phyloP scores from a whole-genome alignment of 1,140 invertebrate species.

The Rhizoglyphus robini region DNA sequence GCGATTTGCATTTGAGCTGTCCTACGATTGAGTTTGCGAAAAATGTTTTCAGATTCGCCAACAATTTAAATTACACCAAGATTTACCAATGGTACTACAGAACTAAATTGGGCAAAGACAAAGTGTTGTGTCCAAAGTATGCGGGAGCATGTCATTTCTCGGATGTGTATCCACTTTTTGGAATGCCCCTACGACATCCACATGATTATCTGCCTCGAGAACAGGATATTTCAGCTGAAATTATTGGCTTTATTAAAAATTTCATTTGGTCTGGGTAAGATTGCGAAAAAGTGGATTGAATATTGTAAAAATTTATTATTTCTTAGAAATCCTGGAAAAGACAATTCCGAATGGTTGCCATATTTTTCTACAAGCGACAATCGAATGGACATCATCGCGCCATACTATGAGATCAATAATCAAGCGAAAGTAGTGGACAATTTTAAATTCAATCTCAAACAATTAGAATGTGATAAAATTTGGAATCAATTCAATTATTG shows the following conservation, averaged over 20 bases:
- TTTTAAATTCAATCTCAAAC: constrained; percentile 13
- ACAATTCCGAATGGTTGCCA: neutral
- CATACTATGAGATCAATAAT: constrained; percentile 15
- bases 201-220: neutral
- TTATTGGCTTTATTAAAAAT: constrained; percentile 4
- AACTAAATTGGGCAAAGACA: neutral
- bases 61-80: neutral
- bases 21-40: constrained; percentile 9
- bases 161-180: constrained; percentile 87
- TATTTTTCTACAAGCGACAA: neutral
- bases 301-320: neutral
- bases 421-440: neutral
- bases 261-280: neutral
- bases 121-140: constrained; percentile 42
- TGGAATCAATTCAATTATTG: constrained; percentile 16
- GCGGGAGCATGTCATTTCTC: constrained; percentile 88
- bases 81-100: constrained; percentile 16
- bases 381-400: neutral
- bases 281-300: neutral
- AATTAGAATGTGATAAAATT: constrained; percentile 9
- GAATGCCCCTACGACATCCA: constrained; percentile 53
- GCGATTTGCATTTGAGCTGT: constrained; percentile 91
- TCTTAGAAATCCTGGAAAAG: neutral
- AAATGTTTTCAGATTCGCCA: neutral
- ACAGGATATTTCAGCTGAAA: neutral